These are phyloP conservation scores for Dynastes maya DNA, from an alignment of 2,888 invertebrate species.

Conservation along the genomic window DNA sequence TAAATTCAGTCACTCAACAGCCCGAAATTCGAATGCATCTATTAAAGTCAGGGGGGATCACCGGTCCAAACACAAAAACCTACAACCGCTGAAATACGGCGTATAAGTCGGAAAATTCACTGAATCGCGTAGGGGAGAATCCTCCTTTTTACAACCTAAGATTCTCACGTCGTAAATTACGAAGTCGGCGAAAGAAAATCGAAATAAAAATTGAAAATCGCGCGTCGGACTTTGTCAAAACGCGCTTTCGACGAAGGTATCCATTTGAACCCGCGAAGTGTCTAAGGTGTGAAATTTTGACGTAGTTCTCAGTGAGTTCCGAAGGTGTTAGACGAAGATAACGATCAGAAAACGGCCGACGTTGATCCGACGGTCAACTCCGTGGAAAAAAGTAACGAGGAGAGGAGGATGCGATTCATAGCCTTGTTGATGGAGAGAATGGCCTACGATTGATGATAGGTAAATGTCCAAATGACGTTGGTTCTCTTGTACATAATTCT, in stretches of 20 bases:
- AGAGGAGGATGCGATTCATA: slow-evolving; percentile 19
- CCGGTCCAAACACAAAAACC: background rate
- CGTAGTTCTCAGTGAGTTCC: background rate
- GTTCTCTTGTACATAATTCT: slow-evolving; percentile 15
- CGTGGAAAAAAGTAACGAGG: background rate
- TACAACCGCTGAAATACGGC: background rate
- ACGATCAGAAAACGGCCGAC: background rate
- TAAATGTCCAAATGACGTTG: slow-evolving; percentile 31
- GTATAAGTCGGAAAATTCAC: background rate
- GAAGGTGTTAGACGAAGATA: slow-evolving; percentile 7
- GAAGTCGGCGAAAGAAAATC: background rate
- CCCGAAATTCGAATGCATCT: slow-evolving; percentile 41
- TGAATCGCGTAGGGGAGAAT: background rate
- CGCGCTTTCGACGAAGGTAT: slow-evolving; percentile 18
- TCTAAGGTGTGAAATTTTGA: slow-evolving; percentile 30
- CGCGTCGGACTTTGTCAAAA: too few relatives aligned
- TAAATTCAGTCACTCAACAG: slow-evolving; percentile 66
- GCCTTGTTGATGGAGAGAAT: slow-evolving; percentile 32
- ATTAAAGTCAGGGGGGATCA: background rate
- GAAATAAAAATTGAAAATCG: slow-evolving; percentile 16
- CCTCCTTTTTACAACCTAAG: too few relatives aligned
- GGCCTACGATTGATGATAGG: slow-evolving; percentile 25
- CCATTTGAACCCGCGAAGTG: slow-evolving; percentile 17
- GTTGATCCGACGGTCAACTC: background rate
- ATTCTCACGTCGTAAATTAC: background rate